Evolutionary conservation across 1,140 invertebrate species (phyloP), one percentile per base, ranked within the genome.

Genomic region (Geopemphigus sp.): DNA sequence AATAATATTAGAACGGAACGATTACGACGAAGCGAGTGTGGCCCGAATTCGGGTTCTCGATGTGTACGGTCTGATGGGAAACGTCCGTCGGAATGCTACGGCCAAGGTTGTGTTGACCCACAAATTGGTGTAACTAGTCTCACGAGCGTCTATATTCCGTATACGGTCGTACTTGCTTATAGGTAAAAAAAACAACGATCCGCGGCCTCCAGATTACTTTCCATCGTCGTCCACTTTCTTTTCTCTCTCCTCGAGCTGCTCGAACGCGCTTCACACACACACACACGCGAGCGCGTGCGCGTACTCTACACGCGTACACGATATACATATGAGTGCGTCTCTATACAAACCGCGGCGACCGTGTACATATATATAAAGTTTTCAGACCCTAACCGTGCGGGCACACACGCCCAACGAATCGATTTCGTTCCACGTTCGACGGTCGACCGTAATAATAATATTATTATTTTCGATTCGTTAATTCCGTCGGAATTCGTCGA

Each of bases 81-180:
- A 61, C 22, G 56, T 61, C n/a, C 39, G 22, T 78, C 32, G 74
- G 73, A 78, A 78, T 63, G 74, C 24, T 78, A 63, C 74, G 74
- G 74, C 74, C 74, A 78, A 78, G 74, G 74, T 78, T 78, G 57
- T 78, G 74, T 47, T 78, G 74, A 78, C 74, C 74, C 22, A 78
- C 57, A 61, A 78, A 39, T 63, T 3, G 39, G 56, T n/a, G n/a
- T 22, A 76, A 24, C 68, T 19, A 54, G 50, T 72, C 11, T 32
- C 39, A 12, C 47, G 8, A 50, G 15, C 56, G 17, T n/a, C 32
- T 12, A n/a, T 47, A 24, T 32, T 24, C 29, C 54, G 19, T 74
- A 57, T 59, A 73, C 54, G 32, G 29, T 45, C 53, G 5, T 53
- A 32, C 14, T 24, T 50, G 47, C n/a, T 8, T 17, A 39, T 39